These are phyloP conservation scores for Lemur catta DNA, from an alignment of 2,797 vertebrate species.

Conservation along the genomic window DNA sequence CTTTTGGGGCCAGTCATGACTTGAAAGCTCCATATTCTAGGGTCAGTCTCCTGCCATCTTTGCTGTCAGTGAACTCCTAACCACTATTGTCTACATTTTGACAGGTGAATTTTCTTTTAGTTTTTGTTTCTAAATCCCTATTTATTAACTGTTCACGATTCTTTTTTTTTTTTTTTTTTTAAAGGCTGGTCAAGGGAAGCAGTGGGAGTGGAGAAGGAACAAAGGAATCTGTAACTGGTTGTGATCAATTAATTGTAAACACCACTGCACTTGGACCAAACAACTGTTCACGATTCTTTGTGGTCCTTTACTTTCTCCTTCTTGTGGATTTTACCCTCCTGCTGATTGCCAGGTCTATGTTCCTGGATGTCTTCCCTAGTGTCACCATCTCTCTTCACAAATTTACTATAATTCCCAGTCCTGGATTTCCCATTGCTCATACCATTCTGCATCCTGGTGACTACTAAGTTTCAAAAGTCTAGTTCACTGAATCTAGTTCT, in stretches of 20 bases:
- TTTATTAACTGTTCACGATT: not conserved
- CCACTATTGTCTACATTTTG: not conserved
- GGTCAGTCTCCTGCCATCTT: not conserved
- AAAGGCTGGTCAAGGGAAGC: too few species aligned
- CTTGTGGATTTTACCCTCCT: not conserved
- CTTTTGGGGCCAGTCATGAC: not conserved
- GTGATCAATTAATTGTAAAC: too few species aligned
- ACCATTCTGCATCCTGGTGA: not conserved
- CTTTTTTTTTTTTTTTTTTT: not conserved
- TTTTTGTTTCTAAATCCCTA: not conserved
- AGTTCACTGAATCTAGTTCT: not conserved
- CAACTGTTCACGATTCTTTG: not conserved
- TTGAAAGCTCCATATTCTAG: not conserved
- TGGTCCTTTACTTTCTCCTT: not conserved
- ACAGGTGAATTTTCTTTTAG: not conserved
- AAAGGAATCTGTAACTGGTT: too few species aligned
- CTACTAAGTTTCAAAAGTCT: not conserved
- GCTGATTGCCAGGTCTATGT: not conserved
- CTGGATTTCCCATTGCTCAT: not conserved
- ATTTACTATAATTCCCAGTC: not conserved
- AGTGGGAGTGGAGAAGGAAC: too few species aligned
- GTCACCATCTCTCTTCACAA: not conserved
- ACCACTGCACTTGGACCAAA: too few species aligned
- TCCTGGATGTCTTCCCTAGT: not conserved
- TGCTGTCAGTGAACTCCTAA: not conserved